phyloP scores from a whole-genome alignment of 2,888 invertebrate species.

The Hermaeophaga mercurialis region DNA sequence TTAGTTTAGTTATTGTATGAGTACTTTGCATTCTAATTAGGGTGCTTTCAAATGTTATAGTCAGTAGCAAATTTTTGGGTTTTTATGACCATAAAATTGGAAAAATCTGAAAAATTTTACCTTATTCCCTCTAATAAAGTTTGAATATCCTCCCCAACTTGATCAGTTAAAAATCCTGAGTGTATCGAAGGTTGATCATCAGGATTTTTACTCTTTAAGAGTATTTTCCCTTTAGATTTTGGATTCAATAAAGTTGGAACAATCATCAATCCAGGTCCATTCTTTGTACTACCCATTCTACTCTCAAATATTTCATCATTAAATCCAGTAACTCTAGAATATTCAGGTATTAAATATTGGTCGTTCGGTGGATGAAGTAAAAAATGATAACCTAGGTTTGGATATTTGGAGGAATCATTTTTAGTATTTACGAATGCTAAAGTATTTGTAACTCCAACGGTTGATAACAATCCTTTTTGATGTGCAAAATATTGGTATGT shows the following conservation, averaged over 20 bases:
- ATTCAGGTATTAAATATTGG: slow-evolving; percentile 30
- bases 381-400: slow-evolving; percentile 58
- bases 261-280: slow-evolving; percentile 28
- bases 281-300: slow-evolving; percentile 29
- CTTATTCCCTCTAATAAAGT: slow-evolving; percentile 60
- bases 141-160: slow-evolving; percentile 60
- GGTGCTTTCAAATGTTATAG: too few relatives aligned
- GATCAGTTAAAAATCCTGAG: slow-evolving; percentile 66
- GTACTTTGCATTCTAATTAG: too few relatives aligned
- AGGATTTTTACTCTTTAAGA: slow-evolving; percentile 62
- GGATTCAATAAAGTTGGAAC: slow-evolving; percentile 50
- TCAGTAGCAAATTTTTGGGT: too few relatives aligned
- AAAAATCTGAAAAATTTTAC: too few relatives aligned
- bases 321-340: slow-evolving; percentile 43
- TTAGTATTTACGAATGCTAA: slow-evolving; percentile 59
- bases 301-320: slow-evolving; percentile 39
- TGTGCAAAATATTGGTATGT: slow-evolving; percentile 59
- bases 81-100: too few relatives aligned
- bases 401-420: slow-evolving; percentile 54
- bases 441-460: slow-evolving; percentile 58
- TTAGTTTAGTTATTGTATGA: too few relatives aligned
- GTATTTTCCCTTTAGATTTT: slow-evolving; percentile 63
- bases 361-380: slow-evolving; percentile 49
- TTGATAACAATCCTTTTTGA: slow-evolving; percentile 59
- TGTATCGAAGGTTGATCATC: slow-evolving; percentile 65